Evolutionary conservation across 2,113 vertebrate species (phyloP), one percentile per base, ranked within the genome.

Genomic region (Microcebus tavaratra): DNA sequence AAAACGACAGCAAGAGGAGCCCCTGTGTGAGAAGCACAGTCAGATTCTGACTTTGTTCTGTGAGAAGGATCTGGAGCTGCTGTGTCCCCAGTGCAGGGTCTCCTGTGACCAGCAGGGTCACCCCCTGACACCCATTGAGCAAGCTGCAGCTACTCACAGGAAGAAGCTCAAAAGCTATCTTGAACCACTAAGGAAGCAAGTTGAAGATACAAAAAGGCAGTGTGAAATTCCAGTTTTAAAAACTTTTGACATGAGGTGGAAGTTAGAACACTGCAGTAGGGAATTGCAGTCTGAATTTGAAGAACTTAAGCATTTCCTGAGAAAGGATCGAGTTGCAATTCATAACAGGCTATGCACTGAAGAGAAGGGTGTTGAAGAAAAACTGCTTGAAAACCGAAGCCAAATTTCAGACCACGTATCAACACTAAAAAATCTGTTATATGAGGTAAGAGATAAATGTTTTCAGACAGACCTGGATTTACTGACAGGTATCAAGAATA

Each of bases 11-110:
- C 20, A 70, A 70, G n/a, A 23, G 9, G n/a, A 70, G n/a, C n/a
- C 4, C 68, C 48, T 88, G 21, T 72, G 55, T 68, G 31, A 88
- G 29, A 79, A 39, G 27, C 53, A 79, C n/a, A 57, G 27, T 0
- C 83, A 50, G 20, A 20, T 4, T 11, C 61, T 97, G 53, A 39
- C 50, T 63, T 57, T 97, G 0, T 97, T 96, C 63, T 98, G 97
- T 68, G 79, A 95, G 1, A 85, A 98, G 76, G 97, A 97, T 4
- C 97, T 86, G 0, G 53, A 92, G 0, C 80, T 96, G 1, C 87
- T 97, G 0, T 98, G 97, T 3, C 89, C 42, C 23, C 15, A 15
- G 11, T 78, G 76, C n/a, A 4, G 79, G 29, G 50, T 76, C 12
- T 34, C n/a, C 53, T 48, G 17, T 31, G 18, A 63, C 59, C 88